Evolutionary conservation across 2,888 invertebrate species (phyloP).

Genomic region (Willowsia nigromaculata): DNA sequence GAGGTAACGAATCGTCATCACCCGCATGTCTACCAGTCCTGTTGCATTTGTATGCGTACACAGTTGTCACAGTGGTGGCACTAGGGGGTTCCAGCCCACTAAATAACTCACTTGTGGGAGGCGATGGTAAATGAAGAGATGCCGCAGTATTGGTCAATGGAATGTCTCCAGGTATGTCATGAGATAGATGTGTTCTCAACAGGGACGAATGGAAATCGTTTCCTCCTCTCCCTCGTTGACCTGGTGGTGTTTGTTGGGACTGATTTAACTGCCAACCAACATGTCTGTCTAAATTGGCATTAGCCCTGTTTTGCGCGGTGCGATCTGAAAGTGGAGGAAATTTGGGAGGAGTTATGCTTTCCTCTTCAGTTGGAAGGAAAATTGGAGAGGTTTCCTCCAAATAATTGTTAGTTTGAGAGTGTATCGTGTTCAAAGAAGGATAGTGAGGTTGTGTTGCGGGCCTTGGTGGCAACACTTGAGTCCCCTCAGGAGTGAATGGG

Average conservation of each 20-base stretch:
- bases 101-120: conserved; percentile 11
- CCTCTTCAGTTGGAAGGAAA: background rate
- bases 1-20: background rate
- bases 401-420: conserved; percentile 9
- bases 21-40: background rate
- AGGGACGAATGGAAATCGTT: background rate
- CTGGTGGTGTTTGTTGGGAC: background rate
- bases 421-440: conserved; percentile 11
- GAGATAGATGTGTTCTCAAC: background rate
- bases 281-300: conserved; percentile 41
- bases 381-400: background rate
- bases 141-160: conserved; percentile 12
- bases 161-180: conserved; percentile 3
- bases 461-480: background rate
- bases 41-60: conserved; percentile 50
- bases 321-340: background rate
- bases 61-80: conserved; percentile 48
- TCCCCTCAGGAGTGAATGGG: too few relatives aligned
- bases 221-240: background rate
- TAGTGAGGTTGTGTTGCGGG: background rate
- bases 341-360: background rate
- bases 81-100: background rate
- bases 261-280: background rate
- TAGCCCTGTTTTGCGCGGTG: conserved; percentile 32
- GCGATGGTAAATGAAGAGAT: conserved; percentile 7